Evolutionary conservation across 2,113 vertebrate genomes (phyloP).

Genomic region (Chaetodon trifascialis): DNA sequence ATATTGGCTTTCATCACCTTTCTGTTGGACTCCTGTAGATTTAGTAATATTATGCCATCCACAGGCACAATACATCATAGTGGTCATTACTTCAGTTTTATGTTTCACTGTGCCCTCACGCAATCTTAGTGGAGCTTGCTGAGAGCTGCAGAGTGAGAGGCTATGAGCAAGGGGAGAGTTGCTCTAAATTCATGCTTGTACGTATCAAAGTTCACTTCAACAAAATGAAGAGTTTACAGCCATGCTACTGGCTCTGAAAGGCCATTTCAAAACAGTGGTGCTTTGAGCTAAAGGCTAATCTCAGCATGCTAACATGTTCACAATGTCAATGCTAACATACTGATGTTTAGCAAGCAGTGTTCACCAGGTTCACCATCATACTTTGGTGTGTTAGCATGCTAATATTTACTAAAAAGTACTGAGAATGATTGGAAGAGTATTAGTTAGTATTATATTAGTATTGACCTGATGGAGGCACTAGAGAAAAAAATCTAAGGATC

Average conservation of each 20-base stretch:
- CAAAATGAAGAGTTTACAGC: background rate
- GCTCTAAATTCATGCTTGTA: background rate
- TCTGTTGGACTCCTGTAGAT: constrained; percentile 40
- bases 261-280: background rate
- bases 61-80: constrained; percentile 37
- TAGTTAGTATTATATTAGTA: too few relatives aligned
- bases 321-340: background rate
- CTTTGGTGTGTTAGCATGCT: background rate
- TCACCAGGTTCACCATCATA: background rate
- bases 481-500: background rate
- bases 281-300: constrained; percentile 6
- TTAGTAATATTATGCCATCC: constrained; percentile 48
- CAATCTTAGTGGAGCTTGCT: constrained; percentile 30
- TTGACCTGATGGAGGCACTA: background rate
- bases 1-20: constrained; percentile 57
- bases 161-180: background rate
- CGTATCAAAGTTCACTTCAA: constrained; percentile 23
- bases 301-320: background rate
- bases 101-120: constrained; percentile 23
- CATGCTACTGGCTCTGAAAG: background rate
- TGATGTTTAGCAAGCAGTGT: background rate
- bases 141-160: constrained; percentile 22
- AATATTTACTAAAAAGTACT: background rate
- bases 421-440: background rate
- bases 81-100: constrained; percentile 52